Conservation (phyloP, 2,797 vertebrate genomes). For the Thamnophis elegans region DNA sequence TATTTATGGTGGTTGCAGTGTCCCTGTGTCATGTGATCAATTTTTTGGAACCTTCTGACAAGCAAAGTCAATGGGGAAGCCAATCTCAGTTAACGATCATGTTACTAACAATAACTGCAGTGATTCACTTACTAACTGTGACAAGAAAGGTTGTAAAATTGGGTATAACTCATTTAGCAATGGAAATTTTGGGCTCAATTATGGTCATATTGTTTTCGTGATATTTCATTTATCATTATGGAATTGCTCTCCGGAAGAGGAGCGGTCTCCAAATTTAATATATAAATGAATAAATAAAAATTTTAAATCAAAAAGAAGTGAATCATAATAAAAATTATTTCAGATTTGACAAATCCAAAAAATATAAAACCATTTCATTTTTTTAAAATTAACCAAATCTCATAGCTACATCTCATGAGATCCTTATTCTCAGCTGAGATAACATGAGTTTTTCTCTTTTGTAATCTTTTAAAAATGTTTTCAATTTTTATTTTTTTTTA, state of each 20-base stretch:
- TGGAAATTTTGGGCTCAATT: not conserved
- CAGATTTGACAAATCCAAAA: not conserved
- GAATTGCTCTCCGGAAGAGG: not conserved
- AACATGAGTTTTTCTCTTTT: not conserved
- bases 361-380: not conserved
- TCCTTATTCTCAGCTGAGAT: not conserved
- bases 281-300: not conserved
- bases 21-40: not conserved
- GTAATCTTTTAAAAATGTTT: not conserved
- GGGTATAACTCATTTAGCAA: not conserved
- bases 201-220: not conserved
- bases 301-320: not conserved
- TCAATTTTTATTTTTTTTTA: not conserved
- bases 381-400: not conserved
- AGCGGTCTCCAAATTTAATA: not conserved
- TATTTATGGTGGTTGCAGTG: not conserved
- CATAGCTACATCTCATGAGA: not conserved
- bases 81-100: not conserved
- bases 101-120: not conserved
- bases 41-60: not conserved
- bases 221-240: not conserved
- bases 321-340: not conserved
- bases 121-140: not conserved
- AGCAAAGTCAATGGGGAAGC: not conserved
- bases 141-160: not conserved